Base-by-base conservation (phyloP, 2,888 invertebrate genomes). In the Melanargia galathea region DNA sequence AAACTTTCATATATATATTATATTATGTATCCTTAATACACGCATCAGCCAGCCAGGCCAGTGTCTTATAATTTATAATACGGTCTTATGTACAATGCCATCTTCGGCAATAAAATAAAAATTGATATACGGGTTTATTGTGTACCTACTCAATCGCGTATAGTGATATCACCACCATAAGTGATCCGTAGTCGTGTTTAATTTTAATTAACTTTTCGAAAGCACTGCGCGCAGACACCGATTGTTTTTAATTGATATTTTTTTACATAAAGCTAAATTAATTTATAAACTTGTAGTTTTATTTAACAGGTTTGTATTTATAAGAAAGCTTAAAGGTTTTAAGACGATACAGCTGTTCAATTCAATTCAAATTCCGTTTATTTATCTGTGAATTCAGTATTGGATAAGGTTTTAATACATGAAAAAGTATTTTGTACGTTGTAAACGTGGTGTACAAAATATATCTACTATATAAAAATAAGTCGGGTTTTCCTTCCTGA, bases 201-300 rank as follows among this genome's bases (percentile, higher is more conserved):
- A n/a, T n/a, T n/a, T n/a, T 64, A 61, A 61, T 61, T 60, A 64
- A 60, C 60, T 60, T 64, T 60, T 61, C 61, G 46, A 61, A 63
- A 49, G 59, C 45, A 49, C 38, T 45, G 33, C 52, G 62, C 46
- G 54, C 43, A 20, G 20, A 35, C 24, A 6, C 11, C 11, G 46
- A 22, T 38, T 40, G 51, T 11, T 26, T 40, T 40, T 51, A 40
- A 35, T 46, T 46, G 11, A 22, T 18, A 26, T 55, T 55, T 33
- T 60, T 48, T 38, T 43, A 8, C 16, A 43, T 43, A 8, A 43
- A 43, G 43, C 16, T 43, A 8, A n/a, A 13, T n/a, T 38, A 11
- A n/a, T 38, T 38, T 38, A n/a, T n/a, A n/a, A n/a, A n/a, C n/a
- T n/a, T n/a, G n/a, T n/a, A n/a, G n/a, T n/a, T n/a, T n/a, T n/a